Evolutionary conservation across 2,113 vertebrate genomes (phyloP).

Genomic region (Chaetorhynchus papuensis): DNA sequence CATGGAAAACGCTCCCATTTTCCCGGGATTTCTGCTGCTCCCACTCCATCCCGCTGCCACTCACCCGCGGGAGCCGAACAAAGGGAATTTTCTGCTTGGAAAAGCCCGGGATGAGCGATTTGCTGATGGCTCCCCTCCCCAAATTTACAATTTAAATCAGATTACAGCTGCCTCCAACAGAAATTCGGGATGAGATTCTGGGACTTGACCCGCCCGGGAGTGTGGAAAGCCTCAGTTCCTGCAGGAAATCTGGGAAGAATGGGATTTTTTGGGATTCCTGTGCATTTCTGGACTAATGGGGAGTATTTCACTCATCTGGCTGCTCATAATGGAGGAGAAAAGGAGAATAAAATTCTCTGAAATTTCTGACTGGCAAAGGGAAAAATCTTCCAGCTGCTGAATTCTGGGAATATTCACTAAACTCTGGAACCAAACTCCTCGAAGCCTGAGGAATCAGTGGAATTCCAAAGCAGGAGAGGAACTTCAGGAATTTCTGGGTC

Average conservation of each 20-base stretch:
- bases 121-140: background rate
- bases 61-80: background rate
- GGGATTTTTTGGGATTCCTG: background rate
- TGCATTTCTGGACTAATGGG: background rate
- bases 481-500: background rate
- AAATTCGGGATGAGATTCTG: background rate
- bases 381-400: background rate
- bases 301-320: background rate
- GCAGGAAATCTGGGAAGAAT: background rate
- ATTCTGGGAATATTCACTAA: background rate
- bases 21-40: background rate
- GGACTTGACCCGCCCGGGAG: background rate
- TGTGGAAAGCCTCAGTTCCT: background rate
- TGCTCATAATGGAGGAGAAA: background rate
- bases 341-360: background rate
- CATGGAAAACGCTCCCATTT: background rate
- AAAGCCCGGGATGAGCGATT: conserved; percentile 14
- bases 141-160: background rate
- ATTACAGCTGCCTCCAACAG: background rate
- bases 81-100: conserved; percentile 23
- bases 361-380: background rate
- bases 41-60: background rate
- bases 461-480: background rate
- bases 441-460: background rate
- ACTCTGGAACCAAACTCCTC: background rate